A percentile compares a stretch with the other conserved stretches of the same genome.
phyloP scores from a whole-genome alignment of 64 coral and sea anemone genomes.

The Acropora tenuis region DNA sequence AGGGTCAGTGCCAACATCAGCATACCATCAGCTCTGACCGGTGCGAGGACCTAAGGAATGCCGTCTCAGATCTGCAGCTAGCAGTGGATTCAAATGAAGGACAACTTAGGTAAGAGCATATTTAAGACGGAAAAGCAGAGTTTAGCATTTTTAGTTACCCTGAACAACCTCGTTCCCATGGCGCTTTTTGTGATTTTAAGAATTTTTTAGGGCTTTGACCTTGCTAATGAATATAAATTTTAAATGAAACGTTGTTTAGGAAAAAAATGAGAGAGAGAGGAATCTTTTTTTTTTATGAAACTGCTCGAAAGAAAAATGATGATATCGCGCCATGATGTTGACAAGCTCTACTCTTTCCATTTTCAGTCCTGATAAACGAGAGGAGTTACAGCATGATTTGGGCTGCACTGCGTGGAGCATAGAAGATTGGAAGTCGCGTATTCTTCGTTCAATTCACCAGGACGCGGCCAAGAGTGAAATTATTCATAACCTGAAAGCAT shows the following conservation, averaged over 20 bases:
- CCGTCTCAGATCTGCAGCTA: no score
- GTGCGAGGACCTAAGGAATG: background rate
- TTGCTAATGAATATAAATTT: background rate
- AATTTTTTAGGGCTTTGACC: background rate
- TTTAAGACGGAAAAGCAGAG: no score
- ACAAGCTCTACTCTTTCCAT: conserved; percentile 13
- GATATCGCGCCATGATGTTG: conserved; percentile 14
- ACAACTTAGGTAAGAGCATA: no score
- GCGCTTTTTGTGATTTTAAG: background rate
- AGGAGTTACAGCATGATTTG: conserved; percentile 16
- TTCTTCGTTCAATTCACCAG: background rate
- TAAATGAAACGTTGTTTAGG: conserved; percentile 1
- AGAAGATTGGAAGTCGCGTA: background rate
- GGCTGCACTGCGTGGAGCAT: background rate
- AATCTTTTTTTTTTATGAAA: conserved; percentile 8
- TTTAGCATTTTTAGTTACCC: background rate
- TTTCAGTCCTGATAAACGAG: conserved; percentile 19
- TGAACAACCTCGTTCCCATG: background rate
- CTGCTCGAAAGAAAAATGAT: conserved; percentile 14
- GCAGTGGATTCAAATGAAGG: no score
- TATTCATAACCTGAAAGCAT: background rate
- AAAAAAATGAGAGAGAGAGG: background rate
- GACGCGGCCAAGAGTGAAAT: background rate
- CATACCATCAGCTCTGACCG: conserved; percentile 35
- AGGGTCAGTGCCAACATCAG: conserved; percentile 27